A percentile compares a stretch with the other conserved stretches of the same genome.
These are phyloP conservation scores for Philotrypesis tridentata DNA, from an alignment of 1,140 invertebrate genomes.

Conservation along the genomic window DNA sequence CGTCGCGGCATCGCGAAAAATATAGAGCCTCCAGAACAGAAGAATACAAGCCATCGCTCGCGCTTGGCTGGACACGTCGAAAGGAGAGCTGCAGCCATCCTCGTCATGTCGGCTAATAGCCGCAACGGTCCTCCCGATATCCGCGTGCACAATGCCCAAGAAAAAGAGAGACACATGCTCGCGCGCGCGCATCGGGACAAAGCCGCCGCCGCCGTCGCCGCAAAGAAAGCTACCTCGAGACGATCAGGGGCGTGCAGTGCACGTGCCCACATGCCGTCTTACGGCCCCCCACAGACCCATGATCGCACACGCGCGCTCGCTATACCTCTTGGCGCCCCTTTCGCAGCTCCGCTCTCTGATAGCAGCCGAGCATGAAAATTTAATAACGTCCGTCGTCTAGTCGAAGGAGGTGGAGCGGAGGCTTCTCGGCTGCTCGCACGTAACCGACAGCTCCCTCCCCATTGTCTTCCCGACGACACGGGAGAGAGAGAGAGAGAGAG, in stretches of 20 bases:
- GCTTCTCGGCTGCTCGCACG: too few relatives aligned
- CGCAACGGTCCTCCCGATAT: background rate
- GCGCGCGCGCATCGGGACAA: too few relatives aligned
- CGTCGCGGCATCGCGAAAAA: background rate
- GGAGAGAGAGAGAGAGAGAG: too few relatives aligned
- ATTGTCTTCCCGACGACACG: background rate
- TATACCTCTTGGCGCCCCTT: background rate
- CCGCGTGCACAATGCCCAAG: background rate
- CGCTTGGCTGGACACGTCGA: background rate
- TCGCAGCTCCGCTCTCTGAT: background rate
- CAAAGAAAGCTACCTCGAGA: background rate
- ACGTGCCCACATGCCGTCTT: background rate
- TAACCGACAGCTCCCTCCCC: background rate
- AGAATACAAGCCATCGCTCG: background rate
- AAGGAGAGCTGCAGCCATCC: background rate
- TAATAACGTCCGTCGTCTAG: slow-evolving; percentile 26
- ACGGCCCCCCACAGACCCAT: background rate
- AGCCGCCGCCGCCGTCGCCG: background rate
- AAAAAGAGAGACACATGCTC: background rate
- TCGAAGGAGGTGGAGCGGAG: background rate
- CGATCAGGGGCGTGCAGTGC: background rate
- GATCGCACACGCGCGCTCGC: background rate
- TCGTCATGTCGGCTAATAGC: background rate
- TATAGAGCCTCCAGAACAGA: background rate
- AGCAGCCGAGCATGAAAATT: slow-evolving; percentile 29